phyloP scores from a whole-genome alignment of 2,113 vertebrate species.

The Cyprinodon brontotheroides region DNA sequence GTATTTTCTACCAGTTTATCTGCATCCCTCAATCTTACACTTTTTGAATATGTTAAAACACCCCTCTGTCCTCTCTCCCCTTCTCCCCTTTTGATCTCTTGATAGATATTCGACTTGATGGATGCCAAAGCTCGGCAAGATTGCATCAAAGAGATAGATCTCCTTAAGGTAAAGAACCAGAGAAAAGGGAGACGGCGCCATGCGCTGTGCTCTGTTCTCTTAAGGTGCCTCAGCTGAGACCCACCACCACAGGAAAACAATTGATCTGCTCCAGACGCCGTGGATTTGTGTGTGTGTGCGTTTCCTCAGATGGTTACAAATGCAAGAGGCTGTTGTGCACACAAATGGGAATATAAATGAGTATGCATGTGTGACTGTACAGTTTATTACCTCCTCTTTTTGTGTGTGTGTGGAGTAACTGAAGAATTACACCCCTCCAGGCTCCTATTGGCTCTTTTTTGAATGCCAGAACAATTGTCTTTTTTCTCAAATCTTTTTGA shows the following conservation, averaged over 20 bases:
- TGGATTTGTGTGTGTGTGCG: slow-evolving; percentile 36
- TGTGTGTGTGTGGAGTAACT: slow-evolving; percentile 21
- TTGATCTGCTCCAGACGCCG: slow-evolving; percentile 79
- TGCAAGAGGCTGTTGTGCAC: slow-evolving; percentile 46
- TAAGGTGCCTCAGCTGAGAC: slow-evolving; percentile 82
- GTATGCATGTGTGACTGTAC: slow-evolving; percentile 45
- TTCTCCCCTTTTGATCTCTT: slow-evolving; percentile 79
- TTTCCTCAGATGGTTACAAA: slow-evolving; percentile 43
- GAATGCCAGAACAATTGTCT: slow-evolving; percentile 71
- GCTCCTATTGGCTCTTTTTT: slow-evolving; percentile 76
- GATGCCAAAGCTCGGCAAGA: slow-evolving; percentile 99
- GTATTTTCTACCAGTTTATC: slow-evolving; percentile 34
- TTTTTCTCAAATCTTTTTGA: slow-evolving; percentile 56
- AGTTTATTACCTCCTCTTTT: slow-evolving; percentile 28
- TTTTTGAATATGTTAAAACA: slow-evolving; percentile 67
- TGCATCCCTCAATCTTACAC: slow-evolving; percentile 58
- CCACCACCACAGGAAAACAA: slow-evolving; percentile 82
- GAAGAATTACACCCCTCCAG: slow-evolving; percentile 71
- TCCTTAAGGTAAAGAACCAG: slow-evolving; percentile 95
- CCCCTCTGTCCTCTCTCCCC: slow-evolving; percentile 41
- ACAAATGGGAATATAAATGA: slow-evolving; percentile 44
- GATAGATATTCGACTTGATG: slow-evolving; percentile 99
- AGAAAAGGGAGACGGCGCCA: slow-evolving; percentile 74
- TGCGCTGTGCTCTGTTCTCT: slow-evolving; percentile 77
- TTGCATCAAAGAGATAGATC: slow-evolving; percentile 99